Conservation (phyloP, 2,888 invertebrate species). For the Dromius quadrimaculatus region DNA sequence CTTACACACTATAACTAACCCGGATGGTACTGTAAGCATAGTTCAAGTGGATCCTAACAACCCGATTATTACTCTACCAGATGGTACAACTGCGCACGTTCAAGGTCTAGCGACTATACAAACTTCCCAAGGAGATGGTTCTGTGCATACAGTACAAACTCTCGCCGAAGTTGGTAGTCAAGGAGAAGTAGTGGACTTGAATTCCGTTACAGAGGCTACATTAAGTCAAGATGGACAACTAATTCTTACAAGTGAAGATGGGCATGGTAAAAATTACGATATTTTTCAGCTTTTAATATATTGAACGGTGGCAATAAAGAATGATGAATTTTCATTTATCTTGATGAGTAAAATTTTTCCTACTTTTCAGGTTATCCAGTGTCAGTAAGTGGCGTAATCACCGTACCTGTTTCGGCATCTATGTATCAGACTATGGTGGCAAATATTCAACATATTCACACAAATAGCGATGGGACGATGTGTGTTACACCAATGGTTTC, state of each 20-base stretch:
- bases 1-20: slow-evolving; percentile 95
- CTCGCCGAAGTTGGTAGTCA: slow-evolving; percentile 82
- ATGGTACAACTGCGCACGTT: slow-evolving; percentile 96
- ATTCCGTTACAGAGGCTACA: slow-evolving; percentile 90
- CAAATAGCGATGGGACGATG: slow-evolving; percentile 81
- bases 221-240: slow-evolving; percentile 94
- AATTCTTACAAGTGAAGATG: slow-evolving; percentile 94
- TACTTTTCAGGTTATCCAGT: slow-evolving; percentile 79
- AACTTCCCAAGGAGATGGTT: slow-evolving; percentile 73
- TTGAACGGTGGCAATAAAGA: not conserved
- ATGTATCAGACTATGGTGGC: slow-evolving; percentile 98
- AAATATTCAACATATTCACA: slow-evolving; percentile 83
- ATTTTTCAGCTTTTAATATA: not conserved
- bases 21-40: slow-evolving; percentile 95
- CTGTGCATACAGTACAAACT: slow-evolving; percentile 77
- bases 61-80: slow-evolving; percentile 94
- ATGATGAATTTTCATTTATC: not conserved
- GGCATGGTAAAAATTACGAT: slow-evolving; percentile 76
- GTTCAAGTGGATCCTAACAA: slow-evolving; percentile 95
- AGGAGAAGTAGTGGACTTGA: slow-evolving; percentile 88
- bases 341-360: slow-evolving; percentile 6
- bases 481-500: slow-evolving; percentile 88
- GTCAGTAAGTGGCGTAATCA: slow-evolving; percentile 93
- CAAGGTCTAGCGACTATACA: slow-evolving; percentile 82
- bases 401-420: slow-evolving; percentile 93